Evolutionary conservation across 2,797 vertebrate genomes (phyloP), one percentile per base, ranked within the genome.

Genomic region (Novumbra hubbsi): DNA sequence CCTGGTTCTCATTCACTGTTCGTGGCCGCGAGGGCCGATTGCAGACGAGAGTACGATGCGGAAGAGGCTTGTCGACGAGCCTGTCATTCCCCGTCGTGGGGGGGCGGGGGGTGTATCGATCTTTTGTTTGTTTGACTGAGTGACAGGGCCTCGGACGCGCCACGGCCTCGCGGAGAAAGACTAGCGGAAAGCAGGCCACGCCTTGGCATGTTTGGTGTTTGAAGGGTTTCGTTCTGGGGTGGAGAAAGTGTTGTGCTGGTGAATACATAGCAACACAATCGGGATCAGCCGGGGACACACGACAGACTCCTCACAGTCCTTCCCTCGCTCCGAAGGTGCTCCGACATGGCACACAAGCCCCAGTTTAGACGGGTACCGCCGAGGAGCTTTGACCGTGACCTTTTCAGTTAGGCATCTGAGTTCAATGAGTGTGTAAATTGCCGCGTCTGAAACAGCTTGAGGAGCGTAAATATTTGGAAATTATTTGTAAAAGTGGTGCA

Each of bases 291-390:
- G 24, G 24, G 4, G 24, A 27, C 21, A 60, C 55, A 60, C 12
- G 1, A 14, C 17, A 2, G 21, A 60, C 5, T 21, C 21, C 21
- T 60, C 21, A 5, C 24, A 8, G 9, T 55, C 19, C 21, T 9
- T 21, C 21, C 2, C 9, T 9, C 52, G 19, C 21, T 55, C 2
- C 17, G n/a, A 55, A 12, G 48, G 15, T 14, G 48, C 41, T 19
- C 16, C 7, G 17, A 4, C 19, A n/a, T 19, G 5, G 50, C n/a
- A 12, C 7, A 57, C 55, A 4, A n/a, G 8, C 41, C 21, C 9
- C n/a, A 14, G 21, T 27, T 60, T 81, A 84, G 79, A 72, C 81
- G 84, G 68, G 77, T 81, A 3, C 24, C 19, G 19, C 4, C 1
- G 21, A 24, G 11, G 4, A 60, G 21, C 12, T 27, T 24, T 17